phyloP scores from a whole-genome alignment of 2,797 vertebrate species.

The Tokudaia muenninki region DNA sequence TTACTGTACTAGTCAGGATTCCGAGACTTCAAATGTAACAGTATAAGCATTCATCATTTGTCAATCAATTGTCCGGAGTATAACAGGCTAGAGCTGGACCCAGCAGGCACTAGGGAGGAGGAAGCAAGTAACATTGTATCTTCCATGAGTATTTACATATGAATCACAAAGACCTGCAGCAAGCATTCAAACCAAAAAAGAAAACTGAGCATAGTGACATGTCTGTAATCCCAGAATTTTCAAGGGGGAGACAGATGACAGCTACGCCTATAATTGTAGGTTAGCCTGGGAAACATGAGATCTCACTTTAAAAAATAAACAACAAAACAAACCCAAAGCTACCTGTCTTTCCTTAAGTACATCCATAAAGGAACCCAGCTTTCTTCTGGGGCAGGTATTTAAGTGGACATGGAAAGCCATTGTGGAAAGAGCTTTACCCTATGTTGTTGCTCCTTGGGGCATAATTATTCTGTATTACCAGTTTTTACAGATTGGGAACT shows the following conservation, averaged over 20 bases:
- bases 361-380: too few species aligned
- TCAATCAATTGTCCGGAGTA: background rate
- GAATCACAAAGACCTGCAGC: background rate
- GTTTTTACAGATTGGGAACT: background rate
- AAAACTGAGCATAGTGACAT: background rate
- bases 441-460: rapidly evolving
- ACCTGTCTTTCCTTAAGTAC: background rate
- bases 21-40: background rate
- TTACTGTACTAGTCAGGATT: background rate
- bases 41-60: rapidly evolving
- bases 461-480: background rate
- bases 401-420: rapidly evolving
- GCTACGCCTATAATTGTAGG: background rate
- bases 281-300: background rate
- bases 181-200: background rate
- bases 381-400: background rate
- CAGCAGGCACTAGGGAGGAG: rapidly evolving
- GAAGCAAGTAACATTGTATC: rapidly evolving
- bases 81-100: background rate
- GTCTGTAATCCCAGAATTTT: background rate
- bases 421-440: rapidly evolving
- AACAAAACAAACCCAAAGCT: background rate
- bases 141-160: background rate
- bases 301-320: background rate
- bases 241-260: background rate